These are phyloP conservation scores for Lobophora halterata DNA, from an alignment of 2,888 invertebrate genomes.

Conservation along the genomic window DNA sequence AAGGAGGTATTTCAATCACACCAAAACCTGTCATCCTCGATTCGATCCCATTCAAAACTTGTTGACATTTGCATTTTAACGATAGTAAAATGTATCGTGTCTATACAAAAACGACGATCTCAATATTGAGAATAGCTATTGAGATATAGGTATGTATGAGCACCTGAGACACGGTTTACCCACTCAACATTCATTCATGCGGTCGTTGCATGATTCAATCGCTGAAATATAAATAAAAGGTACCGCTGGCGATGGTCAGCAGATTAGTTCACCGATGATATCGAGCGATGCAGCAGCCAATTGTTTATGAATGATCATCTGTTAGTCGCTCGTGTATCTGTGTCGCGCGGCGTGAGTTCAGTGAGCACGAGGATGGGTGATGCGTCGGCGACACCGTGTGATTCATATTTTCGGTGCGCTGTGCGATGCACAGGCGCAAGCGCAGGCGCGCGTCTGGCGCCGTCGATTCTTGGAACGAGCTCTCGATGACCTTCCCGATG, in stretches of 20 bases:
- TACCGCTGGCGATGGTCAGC: slow-evolving; percentile 23
- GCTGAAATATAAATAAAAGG: slow-evolving; percentile 14
- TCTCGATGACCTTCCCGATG: slow-evolving; percentile 60
- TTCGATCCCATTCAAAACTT: slow-evolving; percentile 20
- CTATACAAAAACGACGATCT: slow-evolving; percentile 19
- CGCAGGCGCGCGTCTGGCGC: slow-evolving; percentile 57
- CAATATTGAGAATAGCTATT: too few species aligned
- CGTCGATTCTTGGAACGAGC: slow-evolving; percentile 64
- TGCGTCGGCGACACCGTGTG: slow-evolving; percentile 32
- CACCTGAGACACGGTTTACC: slow-evolving; percentile 22
- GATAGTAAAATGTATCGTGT: slow-evolving; percentile 23
- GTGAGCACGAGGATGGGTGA: slow-evolving; percentile 35
- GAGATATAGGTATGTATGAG: slow-evolving; percentile 24
- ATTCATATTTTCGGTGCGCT: slow-evolving; percentile 41
- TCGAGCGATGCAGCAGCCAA: slow-evolving; percentile 42
- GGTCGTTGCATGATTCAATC: slow-evolving; percentile 25
- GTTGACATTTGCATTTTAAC: slow-evolving; percentile 28
- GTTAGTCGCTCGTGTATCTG: slow-evolving; percentile 43
- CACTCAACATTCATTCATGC: slow-evolving; percentile 27
- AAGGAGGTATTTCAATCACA: slow-evolving; percentile 11
- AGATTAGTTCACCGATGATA: slow-evolving; percentile 34
- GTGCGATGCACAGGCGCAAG: slow-evolving; percentile 28
- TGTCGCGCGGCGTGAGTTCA: slow-evolving; percentile 39
- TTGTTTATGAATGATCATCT: slow-evolving; percentile 65
- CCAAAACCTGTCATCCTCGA: slow-evolving; percentile 3